Conservation (phyloP, 2,113 vertebrate species). For the Dendropsophus ebraccatus region DNA sequence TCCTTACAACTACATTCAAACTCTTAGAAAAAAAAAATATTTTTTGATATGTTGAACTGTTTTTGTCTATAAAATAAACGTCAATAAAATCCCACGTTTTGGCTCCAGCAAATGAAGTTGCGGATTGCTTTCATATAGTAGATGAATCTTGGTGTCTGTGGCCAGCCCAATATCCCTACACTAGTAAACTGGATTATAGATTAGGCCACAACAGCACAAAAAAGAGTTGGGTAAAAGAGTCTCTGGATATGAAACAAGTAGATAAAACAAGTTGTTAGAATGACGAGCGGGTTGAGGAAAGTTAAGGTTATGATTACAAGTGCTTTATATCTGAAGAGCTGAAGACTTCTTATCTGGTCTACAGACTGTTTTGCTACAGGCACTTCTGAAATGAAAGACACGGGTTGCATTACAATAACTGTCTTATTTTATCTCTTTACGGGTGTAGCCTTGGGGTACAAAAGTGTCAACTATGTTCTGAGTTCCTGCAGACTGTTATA, state of each 20-base stretch:
- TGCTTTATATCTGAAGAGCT: neutral
- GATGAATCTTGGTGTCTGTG: too few relatives aligned
- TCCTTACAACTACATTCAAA: too few relatives aligned
- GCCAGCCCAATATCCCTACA: too few relatives aligned
- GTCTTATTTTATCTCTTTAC: neutral
- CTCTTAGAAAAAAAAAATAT: too few relatives aligned
- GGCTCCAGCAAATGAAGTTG: too few relatives aligned
- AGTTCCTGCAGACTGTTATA: neutral
- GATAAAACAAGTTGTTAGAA: neutral
- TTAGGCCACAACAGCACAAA: neutral
- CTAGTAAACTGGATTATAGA: too few relatives aligned
- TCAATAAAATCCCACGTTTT: too few relatives aligned
- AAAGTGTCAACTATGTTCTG: neutral
- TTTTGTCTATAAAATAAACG: too few relatives aligned
- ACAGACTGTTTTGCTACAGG: neutral
- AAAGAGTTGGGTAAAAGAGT: neutral
- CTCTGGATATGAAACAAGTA: neutral
- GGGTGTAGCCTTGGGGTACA: neutral
- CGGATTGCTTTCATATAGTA: too few relatives aligned
- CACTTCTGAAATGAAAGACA: neutral
- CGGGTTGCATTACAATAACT: neutral
- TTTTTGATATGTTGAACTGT: too few relatives aligned
- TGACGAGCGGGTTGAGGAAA: neutral
- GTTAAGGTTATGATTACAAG: neutral
- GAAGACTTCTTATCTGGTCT: neutral